Percentiles rank a stretch among this genome's conserved stretches.
Evolutionary conservation across 2,797 vertebrate genomes (phyloP).

Genomic region (Urocyon cinereoargenteus): DNA sequence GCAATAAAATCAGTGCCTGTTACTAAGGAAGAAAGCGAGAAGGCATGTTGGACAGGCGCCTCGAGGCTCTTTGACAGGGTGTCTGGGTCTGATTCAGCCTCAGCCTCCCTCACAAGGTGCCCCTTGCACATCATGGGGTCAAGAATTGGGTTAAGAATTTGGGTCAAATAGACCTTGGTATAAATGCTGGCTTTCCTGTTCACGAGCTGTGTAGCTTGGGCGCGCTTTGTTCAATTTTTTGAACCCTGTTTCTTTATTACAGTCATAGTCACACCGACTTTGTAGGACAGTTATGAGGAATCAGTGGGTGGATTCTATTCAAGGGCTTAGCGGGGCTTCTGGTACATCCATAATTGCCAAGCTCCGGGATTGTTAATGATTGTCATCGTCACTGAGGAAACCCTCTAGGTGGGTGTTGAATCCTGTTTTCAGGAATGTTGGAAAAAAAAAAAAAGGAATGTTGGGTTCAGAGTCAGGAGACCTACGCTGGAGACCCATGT

Average conservation of each 20-base stretch:
- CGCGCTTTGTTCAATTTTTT: not conserved
- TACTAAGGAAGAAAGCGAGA: not conserved
- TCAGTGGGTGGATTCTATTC: not conserved
- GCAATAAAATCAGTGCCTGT: not conserved
- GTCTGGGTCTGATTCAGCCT: not conserved
- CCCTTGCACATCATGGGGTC: not conserved
- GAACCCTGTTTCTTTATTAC: not conserved
- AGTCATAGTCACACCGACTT: not conserved
- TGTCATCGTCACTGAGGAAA: not conserved
- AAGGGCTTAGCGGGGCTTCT: not conserved
- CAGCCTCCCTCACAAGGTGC: not conserved
- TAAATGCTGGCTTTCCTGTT: not conserved
- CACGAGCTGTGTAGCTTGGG: not conserved
- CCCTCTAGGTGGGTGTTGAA: not conserved
- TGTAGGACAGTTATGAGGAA: not conserved
- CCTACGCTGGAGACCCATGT: not conserved
- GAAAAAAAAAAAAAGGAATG: too few species aligned
- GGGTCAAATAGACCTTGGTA: not conserved
- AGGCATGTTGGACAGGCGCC: not conserved
- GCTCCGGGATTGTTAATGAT: not conserved
- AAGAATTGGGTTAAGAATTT: not conserved
- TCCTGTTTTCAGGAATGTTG: constrained; percentile 1
- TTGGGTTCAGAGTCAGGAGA: not conserved
- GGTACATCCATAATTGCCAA: not conserved
- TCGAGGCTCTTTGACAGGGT: not conserved